phyloP scores from a whole-genome alignment of 2,888 invertebrate genomes.

The Tenthredo mesomela region DNA sequence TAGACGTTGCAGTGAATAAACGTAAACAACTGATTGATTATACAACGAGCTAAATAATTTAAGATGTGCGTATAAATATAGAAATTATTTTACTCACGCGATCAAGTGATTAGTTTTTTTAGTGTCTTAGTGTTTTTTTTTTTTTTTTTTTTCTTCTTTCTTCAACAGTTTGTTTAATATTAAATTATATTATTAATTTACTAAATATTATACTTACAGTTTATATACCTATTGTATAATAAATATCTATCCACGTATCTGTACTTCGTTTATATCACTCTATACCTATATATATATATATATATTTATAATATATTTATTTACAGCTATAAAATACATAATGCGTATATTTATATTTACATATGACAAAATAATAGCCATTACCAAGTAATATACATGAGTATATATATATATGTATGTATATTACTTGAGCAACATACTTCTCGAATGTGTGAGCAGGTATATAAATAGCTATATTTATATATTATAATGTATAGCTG shows the following conservation, averaged over 20 bases:
- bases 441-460: not conserved
- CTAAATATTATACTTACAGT: not conserved
- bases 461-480: not conserved
- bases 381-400: not conserved
- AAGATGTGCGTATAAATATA: not conserved
- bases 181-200: not conserved
- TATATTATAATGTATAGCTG: too few relatives aligned
- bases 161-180: not conserved
- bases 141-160: not conserved
- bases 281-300: not conserved
- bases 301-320: not conserved
- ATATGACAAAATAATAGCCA: not conserved
- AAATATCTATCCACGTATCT: not conserved
- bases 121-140: not conserved
- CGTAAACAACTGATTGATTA: not conserved
- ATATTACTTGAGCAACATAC: not conserved
- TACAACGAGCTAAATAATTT: not conserved
- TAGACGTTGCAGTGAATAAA: not conserved
- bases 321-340: not conserved
- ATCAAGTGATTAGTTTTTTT: not conserved
- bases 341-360: not conserved
- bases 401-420: not conserved
- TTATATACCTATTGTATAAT: not conserved
- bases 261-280: not conserved
- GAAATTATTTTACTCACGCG: not conserved